A percentile compares a stretch with the other conserved stretches of the same genome.
These are phyloP conservation scores for Linyphia triangularis DNA, from an alignment of 2,888 invertebrate genomes.

Conservation along the genomic window DNA sequence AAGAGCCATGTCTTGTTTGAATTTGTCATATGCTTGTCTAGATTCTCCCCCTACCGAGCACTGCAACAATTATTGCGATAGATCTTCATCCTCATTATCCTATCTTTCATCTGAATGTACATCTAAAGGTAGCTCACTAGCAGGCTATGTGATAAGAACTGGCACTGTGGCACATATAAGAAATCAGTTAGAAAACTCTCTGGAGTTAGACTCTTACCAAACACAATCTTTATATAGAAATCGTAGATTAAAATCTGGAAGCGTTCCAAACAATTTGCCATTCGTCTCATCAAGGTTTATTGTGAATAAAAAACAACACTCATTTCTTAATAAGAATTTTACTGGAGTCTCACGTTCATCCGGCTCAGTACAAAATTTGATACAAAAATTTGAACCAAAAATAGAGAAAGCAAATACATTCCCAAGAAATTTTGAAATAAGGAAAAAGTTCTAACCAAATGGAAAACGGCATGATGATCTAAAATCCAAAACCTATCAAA, in stretches of 20 bases:
- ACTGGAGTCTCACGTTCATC: neutral
- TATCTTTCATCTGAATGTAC: constrained; percentile 18
- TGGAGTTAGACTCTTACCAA: neutral
- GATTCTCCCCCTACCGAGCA: neutral
- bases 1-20: constrained; percentile 65
- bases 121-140: neutral
- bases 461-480: neutral
- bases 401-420: neutral
- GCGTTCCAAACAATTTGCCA: constrained; percentile 48
- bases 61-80: neutral
- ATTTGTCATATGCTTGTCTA: constrained; percentile 32
- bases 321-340: neutral
- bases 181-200: constrained; percentile 42
- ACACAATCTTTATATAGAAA: no score
- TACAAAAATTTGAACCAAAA: constrained; percentile 39
- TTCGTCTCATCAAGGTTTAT: neutral
- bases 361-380: constrained; percentile 63
- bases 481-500: neutral
- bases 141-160: constrained; percentile 13
- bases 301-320: neutral
- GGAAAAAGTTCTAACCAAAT: neutral
- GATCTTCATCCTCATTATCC: constrained; percentile 4
- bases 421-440: neutral
- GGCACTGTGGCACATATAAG: constrained; percentile 41
- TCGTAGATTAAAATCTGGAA: constrained; percentile 14